Percentiles rank a stretch among this genome's conserved stretches.
phyloP scores from a whole-genome alignment of 2,888 invertebrate genomes.

The Amphipyra tragopoginis region DNA sequence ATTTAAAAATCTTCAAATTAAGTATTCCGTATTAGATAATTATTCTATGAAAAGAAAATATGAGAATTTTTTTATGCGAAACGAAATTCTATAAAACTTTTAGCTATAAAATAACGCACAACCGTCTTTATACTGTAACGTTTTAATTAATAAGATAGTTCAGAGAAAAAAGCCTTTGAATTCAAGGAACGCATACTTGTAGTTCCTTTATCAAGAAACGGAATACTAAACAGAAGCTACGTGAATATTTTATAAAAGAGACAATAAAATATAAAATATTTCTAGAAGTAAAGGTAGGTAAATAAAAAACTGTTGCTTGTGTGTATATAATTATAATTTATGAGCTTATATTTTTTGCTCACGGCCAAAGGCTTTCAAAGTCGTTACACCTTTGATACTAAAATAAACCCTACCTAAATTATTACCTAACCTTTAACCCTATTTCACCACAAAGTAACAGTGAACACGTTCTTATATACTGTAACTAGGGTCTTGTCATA shows the following conservation, averaged over 20 bases:
- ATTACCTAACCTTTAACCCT: constrained; percentile 12
- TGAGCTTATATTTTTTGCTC: not conserved
- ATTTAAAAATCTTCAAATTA: too few relatives aligned
- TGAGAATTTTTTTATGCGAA: too few relatives aligned
- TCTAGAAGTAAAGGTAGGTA: too few relatives aligned
- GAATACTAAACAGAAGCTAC: not conserved
- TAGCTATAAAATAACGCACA: too few relatives aligned
- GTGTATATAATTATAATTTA: not conserved
- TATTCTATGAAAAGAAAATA: too few relatives aligned
- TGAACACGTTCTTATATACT: constrained; percentile 12
- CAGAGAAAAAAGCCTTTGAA: not conserved
- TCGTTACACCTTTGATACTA: constrained; percentile 4
- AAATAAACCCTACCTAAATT: constrained; percentile 13
- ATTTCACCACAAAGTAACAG: constrained; percentile 6
- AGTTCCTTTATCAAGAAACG: not conserved
- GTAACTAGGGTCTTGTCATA: constrained; percentile 6
- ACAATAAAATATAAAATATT: too few relatives aligned
- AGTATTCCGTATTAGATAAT: too few relatives aligned
- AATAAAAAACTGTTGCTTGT: not conserved
- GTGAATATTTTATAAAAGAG: too few relatives aligned
- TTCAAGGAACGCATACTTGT: not conserved
- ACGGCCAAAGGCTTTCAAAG: too few relatives aligned
- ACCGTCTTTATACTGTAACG: too few relatives aligned
- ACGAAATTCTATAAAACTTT: too few relatives aligned
- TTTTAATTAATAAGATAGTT: too few relatives aligned